Evolutionary conservation across 2,113 vertebrate species (phyloP).

Genomic region (Corythornis madagascariensis): DNA sequence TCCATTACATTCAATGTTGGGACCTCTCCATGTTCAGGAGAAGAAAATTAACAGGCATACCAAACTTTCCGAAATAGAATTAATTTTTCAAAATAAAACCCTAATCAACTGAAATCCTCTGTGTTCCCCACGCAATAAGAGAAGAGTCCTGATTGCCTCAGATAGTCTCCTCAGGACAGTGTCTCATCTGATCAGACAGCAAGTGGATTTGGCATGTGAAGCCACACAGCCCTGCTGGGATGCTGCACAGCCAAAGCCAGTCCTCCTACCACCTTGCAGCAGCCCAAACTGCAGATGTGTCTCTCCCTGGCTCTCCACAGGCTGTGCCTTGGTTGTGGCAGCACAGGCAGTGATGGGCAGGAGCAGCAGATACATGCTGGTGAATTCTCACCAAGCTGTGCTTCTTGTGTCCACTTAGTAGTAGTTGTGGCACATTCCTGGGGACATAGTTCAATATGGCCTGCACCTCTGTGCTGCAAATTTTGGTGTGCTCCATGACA

Average conservation of each 20-base stretch:
- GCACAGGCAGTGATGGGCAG: fast-evolving
- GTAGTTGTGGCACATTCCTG: not conserved
- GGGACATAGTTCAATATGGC: not conserved
- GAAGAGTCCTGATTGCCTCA: too few relatives aligned
- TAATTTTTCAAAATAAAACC: not conserved
- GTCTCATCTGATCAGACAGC: fast-evolving
- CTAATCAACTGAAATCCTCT: not conserved
- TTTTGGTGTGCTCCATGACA: not conserved
- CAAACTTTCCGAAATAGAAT: not conserved
- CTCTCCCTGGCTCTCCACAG: not conserved
- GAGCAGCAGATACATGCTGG: fast-evolving
- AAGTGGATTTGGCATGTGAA: fast-evolving
- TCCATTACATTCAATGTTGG: not conserved
- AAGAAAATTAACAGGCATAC: not conserved
- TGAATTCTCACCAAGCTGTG: fast-evolving
- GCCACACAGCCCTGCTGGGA: fast-evolving
- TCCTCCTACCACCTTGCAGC: not conserved
- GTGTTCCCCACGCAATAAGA: not conserved
- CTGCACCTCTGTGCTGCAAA: not conserved
- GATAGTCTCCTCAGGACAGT: not conserved
- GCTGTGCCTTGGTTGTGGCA: fast-evolving
- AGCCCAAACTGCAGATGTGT: not conserved
- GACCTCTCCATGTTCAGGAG: not conserved
- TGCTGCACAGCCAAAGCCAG: fast-evolving
- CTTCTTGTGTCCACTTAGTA: not conserved